Evolutionary conservation across 1,140 invertebrate genomes (phyloP), one percentile per base, ranked within the genome.

Genomic region (Trypoxylus dichotomus): DNA sequence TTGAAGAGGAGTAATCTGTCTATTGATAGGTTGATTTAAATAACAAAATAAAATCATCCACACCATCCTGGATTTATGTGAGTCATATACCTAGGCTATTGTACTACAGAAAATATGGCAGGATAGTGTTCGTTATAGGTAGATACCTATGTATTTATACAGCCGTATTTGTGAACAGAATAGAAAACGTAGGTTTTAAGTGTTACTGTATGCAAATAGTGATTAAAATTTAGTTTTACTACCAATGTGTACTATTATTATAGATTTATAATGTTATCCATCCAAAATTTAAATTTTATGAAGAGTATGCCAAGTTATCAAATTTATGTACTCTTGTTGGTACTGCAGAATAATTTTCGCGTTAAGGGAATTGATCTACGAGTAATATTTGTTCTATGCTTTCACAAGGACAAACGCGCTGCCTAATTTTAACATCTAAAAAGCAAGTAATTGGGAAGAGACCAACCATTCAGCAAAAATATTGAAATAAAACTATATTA

Each of bases 41-140:
- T 43, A 74, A 74, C 41, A 74, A 74, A 74, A 74, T 74, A 5
- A 74, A 41, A 41, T 74, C 19, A 13, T 74, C 15, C 29, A 43
- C 15, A 37, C 72, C 72, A 74, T 74, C 72, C 72, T 74, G 32
- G 72, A 74, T 74, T 74, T 74, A 74, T 74, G n/a, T 74, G 72
- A 74, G 27, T 74, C 72, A 74, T 19, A 29, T 74, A 41, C 37
- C 15, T 41, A 32, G 21, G 1, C 8, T 37, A 37, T 10, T 73
- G 71, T 73, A 11, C n/a, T 37, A 32, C 13, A 21, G 32, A 37
- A 73, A 74, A 2, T 42, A 13, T 74, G 3, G 19, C 29, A 24
- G 3, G 5, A 24, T 68, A 29, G 60, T 68, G 60, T 68, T 24
- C 5, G 27, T 68, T 27, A 68, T 68, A 68, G 21, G 21, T 21